Conservation (phyloP, 2,888 invertebrate species). For the Sarcophaga variegata region DNA sequence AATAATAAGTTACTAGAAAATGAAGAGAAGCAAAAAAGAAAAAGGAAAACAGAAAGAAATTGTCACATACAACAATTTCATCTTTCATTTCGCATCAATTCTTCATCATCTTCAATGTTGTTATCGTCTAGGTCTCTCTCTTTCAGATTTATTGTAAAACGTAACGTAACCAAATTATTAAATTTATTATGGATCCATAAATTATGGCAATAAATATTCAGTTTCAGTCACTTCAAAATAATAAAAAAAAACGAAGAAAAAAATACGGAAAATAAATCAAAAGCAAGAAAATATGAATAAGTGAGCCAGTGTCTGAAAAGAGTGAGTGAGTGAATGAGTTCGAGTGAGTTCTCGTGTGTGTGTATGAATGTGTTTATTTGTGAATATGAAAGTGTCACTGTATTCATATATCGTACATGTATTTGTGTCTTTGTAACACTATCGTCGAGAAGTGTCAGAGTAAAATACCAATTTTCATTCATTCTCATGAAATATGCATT, state of each 20-base stretch:
- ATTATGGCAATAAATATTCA: conserved; percentile 58
- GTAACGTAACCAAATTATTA: conserved; percentile 24
- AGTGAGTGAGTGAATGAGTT: not conserved
- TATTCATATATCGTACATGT: not conserved
- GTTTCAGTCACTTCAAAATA: not conserved
- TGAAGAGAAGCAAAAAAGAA: too few species aligned
- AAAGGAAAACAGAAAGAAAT: not conserved
- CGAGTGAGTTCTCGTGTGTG: not conserved
- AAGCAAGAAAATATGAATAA: not conserved
- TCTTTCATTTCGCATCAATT: not conserved
- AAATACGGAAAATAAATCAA: not conserved
- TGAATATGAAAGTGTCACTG: not conserved
- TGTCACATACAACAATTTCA: conserved; percentile 30
- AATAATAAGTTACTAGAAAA: conserved; percentile 31
- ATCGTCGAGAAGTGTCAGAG: conserved; percentile 30
- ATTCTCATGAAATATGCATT: conserved; percentile 57
- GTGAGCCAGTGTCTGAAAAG: not conserved
- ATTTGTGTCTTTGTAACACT: not conserved
- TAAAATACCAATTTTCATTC: conserved; percentile 38
- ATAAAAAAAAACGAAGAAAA: conserved; percentile 1
- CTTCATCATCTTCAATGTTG: not conserved
- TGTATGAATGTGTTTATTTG: not conserved
- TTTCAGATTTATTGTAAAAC: conserved; percentile 10
- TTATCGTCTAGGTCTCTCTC: not conserved
- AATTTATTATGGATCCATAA: conserved; percentile 57